Conservation (phyloP, 1,140 invertebrate genomes). For the Meloidogyne hapla region DNA sequence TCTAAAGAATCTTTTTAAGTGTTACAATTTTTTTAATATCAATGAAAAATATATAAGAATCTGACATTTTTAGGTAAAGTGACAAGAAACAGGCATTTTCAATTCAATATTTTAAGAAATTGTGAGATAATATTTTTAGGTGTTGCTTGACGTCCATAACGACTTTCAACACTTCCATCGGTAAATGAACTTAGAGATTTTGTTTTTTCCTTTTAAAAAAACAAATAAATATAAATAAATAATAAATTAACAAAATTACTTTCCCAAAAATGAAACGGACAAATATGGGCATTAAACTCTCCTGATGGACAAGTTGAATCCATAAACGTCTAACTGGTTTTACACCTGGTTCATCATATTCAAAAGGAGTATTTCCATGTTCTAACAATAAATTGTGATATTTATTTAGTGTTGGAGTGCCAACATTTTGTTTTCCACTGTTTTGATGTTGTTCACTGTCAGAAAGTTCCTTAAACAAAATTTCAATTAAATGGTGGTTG, state of each 20-base stretch:
- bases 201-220: slow-evolving; percentile 9
- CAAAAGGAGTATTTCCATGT: slow-evolving; percentile 87
- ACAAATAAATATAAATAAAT: background rate
- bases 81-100: background rate
- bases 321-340: slow-evolving; percentile 75
- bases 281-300: slow-evolving; percentile 88
- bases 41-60: background rate
- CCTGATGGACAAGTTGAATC: slow-evolving; percentile 86
- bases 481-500: background rate
- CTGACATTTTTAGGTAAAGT: background rate
- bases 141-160: background rate
- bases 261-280: slow-evolving; percentile 89
- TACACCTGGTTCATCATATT: slow-evolving; percentile 68
- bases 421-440: background rate
- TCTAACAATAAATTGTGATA: slow-evolving; percentile 84
- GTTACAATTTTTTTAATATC: background rate
- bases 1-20: background rate
- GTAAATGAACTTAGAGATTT: slow-evolving; percentile 1
- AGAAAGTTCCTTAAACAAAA: background rate
- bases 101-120: slow-evolving; percentile 5
- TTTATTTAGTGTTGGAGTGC: slow-evolving; percentile 82
- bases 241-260: slow-evolving; percentile 58
- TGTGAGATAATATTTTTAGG: slow-evolving; percentile 1
- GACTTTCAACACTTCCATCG: background rate
- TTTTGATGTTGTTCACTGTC: background rate